Conservation (phyloP, 2,113 vertebrate genomes). For the Fulmarus glacialis region DNA sequence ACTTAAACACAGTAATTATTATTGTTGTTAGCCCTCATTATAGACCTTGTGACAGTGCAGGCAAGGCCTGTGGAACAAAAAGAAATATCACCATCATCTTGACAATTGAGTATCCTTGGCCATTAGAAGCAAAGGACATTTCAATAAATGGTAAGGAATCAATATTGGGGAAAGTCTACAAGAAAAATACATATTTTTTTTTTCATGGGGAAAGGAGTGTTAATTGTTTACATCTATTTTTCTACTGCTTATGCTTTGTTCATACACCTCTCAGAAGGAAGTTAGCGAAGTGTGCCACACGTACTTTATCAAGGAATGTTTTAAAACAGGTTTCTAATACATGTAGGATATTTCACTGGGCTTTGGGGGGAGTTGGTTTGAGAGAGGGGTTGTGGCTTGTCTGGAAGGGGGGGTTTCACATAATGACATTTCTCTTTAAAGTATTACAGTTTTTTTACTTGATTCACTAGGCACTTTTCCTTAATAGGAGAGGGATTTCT, state of each 20-base stretch:
- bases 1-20: background rate
- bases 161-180: background rate
- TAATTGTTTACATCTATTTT: background rate
- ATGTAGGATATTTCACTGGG: background rate
- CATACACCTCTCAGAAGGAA: background rate
- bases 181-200: background rate
- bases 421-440: background rate
- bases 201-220: background rate
- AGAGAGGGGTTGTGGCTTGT: background rate
- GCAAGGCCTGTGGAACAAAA: background rate
- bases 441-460: rapidly evolving
- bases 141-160: background rate
- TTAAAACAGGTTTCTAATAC: background rate
- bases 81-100: rapidly evolving
- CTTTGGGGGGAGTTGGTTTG: background rate
- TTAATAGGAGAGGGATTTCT: background rate
- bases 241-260: background rate
- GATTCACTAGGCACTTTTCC: background rate
- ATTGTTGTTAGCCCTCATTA: background rate
- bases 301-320: background rate
- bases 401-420: background rate
- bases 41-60: background rate
- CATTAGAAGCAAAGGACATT: background rate
- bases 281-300: rapidly evolving
- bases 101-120: background rate